Percentiles rank a stretch among this genome's conserved stretches.
These are phyloP conservation scores for Crotalus helleri DNA, from an alignment of 2,113 vertebrate species.

Conservation along the genomic window DNA sequence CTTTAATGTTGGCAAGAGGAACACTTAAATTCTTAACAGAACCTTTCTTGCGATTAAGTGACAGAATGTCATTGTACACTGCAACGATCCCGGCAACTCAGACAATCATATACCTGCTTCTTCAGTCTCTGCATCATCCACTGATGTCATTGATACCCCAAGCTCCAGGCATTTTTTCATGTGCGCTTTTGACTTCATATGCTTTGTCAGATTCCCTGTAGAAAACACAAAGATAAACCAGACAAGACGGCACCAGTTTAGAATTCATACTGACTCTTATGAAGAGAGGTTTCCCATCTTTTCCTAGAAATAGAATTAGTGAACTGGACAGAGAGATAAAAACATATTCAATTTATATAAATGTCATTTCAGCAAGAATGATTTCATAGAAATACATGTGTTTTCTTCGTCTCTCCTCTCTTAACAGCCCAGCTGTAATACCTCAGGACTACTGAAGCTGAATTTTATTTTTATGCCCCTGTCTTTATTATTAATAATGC, in stretches of 20 bases:
- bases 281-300: not conserved
- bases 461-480: not conserved
- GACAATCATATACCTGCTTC: constrained; percentile 82
- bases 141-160: constrained; percentile 93
- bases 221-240: constrained; percentile 49
- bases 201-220: constrained; percentile 96
- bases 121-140: constrained; percentile 88
- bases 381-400: not conserved
- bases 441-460: not conserved
- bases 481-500: not conserved
- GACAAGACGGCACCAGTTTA: constrained; percentile 38
- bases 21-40: constrained; percentile 18
- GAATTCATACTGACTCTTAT: not conserved
- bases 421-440: not conserved
- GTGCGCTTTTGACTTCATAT: constrained; percentile 99
- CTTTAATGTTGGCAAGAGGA: constrained; percentile 44
- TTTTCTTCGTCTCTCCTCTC: not conserved
- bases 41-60: constrained; percentile 37
- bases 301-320: not conserved
- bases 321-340: constrained; percentile 9
- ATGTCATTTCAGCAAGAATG: not conserved
- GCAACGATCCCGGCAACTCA: constrained; percentile 27
- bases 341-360: constrained; percentile 26
- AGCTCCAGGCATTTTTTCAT: constrained; percentile 99
- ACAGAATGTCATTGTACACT: constrained; percentile 44